Evolutionary conservation across 2,888 invertebrate genomes (phyloP), one percentile per base, ranked within the genome.

Genomic region (Hyposoter didymator): DNA sequence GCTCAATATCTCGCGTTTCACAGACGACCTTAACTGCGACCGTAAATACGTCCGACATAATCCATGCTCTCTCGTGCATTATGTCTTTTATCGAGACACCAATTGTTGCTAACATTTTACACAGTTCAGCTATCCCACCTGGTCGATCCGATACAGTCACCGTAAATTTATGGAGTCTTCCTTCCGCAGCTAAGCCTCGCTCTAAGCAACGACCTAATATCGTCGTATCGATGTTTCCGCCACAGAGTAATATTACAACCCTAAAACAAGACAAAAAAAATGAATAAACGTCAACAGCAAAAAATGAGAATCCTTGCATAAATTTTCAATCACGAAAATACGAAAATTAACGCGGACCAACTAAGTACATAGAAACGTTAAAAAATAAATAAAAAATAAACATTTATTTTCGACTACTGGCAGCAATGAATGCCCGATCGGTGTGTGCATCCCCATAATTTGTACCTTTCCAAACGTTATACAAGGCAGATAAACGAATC

Each of bases 71-170:
- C 93, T 99, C 99, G 93, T 99, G 99, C 94, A 98, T 97, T 84
- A 99, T 98, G 92, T 99, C 99, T 94, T 99, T 99, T 87, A 99
- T 98, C 55, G 97, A 97, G 17, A 98, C 98, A 0, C 98, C 98
- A 45, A 97, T 95, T 1, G 96, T 95, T 0, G 96, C 95, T 76
- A 98, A 95, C 59, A 97, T 94, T 90, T 96, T 96, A 91, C 98
- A 97, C 6, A 98, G 95, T 91, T 98, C 98, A 0, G 97, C 96
- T 86, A 98, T 97, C 22, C 97, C 98, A 6, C 98, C 98, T 0
- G 98, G 98, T 86, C 98, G 95, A 94, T 98, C 98, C 91, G 97
- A 97, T 2, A 98, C 96, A 0, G 97, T 97, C 64, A 97, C 97
- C 84, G 95, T 95, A 93, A 98, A 98, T 88, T 97, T 95, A 91